A percentile compares a stretch with the other conserved stretches of the same genome.
phyloP scores from a whole-genome alignment of 2,113 vertebrate genomes.

The Triplophysa siluroides region DNA sequence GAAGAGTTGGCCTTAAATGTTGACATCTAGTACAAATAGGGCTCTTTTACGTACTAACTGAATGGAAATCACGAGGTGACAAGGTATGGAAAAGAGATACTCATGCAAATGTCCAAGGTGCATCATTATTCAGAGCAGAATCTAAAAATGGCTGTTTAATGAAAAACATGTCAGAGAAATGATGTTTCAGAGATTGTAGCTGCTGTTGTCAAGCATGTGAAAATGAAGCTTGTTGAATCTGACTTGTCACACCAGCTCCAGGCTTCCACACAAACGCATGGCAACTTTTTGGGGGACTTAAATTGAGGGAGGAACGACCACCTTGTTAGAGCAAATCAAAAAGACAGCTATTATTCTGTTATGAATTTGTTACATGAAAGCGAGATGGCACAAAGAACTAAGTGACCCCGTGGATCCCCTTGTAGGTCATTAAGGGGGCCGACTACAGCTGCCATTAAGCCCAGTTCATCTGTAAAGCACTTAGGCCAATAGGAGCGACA shows the following conservation, averaged over 20 bases:
- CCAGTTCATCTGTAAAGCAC: neutral
- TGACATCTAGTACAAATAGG: constrained; percentile 12
- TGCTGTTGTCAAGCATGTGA: constrained; percentile 26
- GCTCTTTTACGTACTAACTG: neutral
- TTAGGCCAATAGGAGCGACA: neutral
- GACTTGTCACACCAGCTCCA: constrained; percentile 19
- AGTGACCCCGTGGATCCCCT: neutral
- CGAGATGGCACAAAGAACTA: constrained; percentile 3
- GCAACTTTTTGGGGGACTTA: constrained; percentile 7
- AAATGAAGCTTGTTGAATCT: constrained; percentile 8
- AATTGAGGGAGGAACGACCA: neutral
- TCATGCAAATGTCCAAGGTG: neutral
- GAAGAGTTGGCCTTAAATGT: neutral
- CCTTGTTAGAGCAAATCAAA: neutral
- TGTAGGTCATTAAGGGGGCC: constrained; percentile 9
- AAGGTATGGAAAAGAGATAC: neutral
- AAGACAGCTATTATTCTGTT: constrained; percentile 1
- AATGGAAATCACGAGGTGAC: neutral
- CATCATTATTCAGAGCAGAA: neutral
- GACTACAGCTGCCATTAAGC: constrained; percentile 1
- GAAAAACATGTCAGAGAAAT: neutral
- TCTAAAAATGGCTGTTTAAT: neutral
- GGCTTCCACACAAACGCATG: constrained; percentile 8
- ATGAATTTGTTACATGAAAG: constrained; percentile 10
- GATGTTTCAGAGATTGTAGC: neutral